Evolutionary conservation across 1,140 invertebrate species (phyloP).

Genomic region (Drosophila carrolli): DNA sequence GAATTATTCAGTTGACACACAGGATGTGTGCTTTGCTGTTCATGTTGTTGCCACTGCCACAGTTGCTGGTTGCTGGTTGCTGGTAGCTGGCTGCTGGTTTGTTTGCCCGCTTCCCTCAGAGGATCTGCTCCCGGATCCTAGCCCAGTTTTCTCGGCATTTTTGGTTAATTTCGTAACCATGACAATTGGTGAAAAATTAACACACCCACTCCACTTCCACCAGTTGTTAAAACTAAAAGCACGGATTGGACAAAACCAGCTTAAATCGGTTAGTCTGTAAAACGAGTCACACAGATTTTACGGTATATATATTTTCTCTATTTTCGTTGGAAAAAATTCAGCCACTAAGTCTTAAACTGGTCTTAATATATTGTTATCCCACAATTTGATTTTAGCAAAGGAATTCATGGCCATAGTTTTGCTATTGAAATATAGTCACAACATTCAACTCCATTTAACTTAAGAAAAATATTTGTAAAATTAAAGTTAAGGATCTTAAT

Average conservation of each 20-base stretch:
- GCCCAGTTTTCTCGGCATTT: conserved; percentile 35
- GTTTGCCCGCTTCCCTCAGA: conserved; percentile 44
- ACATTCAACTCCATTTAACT: too few species aligned
- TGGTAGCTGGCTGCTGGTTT: conserved; percentile 18
- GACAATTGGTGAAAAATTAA: conserved; percentile 43
- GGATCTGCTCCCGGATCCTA: conserved; percentile 26
- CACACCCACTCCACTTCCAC: neutral
- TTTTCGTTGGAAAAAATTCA: neutral
- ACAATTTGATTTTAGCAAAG: too few species aligned
- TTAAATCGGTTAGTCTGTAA: neutral
- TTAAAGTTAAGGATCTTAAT: neutral
- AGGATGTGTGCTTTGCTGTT: conserved; percentile 81
- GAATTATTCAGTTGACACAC: conserved; percentile 82
- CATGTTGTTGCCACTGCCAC: conserved; percentile 50
- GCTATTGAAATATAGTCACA: too few species aligned
- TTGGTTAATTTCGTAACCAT: conserved; percentile 53
- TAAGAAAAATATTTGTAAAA: too few species aligned
- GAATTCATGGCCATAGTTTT: too few species aligned
- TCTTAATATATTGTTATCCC: too few species aligned
- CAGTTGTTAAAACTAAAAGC: conserved; percentile 1
- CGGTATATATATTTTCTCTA: too few species aligned
- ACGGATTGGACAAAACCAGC: neutral
- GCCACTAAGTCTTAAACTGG: too few species aligned
- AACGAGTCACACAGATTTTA: neutral
- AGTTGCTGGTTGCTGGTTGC: conserved; percentile 30